A percentile compares a stretch with the other conserved stretches of the same genome.
These are phyloP conservation scores for Brachynemurus nebulosus DNA, from an alignment of 2,888 invertebrate species.

Conservation along the genomic window DNA sequence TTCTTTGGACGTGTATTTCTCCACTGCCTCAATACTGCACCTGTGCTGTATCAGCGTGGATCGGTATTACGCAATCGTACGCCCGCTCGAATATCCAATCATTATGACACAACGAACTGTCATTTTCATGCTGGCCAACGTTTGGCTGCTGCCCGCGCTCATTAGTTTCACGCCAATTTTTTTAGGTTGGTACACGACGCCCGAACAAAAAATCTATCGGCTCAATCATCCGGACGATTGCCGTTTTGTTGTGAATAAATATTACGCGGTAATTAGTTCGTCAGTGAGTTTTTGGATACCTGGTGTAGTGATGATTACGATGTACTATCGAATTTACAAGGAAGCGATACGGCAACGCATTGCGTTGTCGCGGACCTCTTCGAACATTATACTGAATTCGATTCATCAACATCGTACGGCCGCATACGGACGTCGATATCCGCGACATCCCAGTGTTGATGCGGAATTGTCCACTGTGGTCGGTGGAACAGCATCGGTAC, in stretches of 20 bases:
- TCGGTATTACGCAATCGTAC: constrained; percentile 80
- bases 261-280: constrained; percentile 78
- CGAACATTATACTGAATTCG: constrained; percentile 71
- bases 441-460: constrained; percentile 23
- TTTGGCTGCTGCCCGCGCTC: constrained; percentile 83
- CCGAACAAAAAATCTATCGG: constrained; percentile 40
- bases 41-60: constrained; percentile 91
- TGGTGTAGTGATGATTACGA: constrained; percentile 80
- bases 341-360: constrained; percentile 73
- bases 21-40: constrained; percentile 82
- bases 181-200: constrained; percentile 66
- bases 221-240: constrained; percentile 58
- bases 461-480: constrained; percentile 26
- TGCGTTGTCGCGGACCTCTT: constrained; percentile 71
- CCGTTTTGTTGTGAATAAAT: constrained; percentile 71
- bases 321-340: constrained; percentile 75
- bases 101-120: constrained; percentile 79
- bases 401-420: constrained; percentile 71
- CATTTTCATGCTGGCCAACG: constrained; percentile 69
- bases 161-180: constrained; percentile 93
- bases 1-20: constrained; percentile 86
- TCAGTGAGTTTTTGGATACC: constrained; percentile 90
- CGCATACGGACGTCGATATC: constrained; percentile 50
- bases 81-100: constrained; percentile 81
- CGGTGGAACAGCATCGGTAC: constrained; percentile 26